phyloP scores from a whole-genome alignment of 2,113 vertebrate genomes.

The Regulus satrapa region DNA sequence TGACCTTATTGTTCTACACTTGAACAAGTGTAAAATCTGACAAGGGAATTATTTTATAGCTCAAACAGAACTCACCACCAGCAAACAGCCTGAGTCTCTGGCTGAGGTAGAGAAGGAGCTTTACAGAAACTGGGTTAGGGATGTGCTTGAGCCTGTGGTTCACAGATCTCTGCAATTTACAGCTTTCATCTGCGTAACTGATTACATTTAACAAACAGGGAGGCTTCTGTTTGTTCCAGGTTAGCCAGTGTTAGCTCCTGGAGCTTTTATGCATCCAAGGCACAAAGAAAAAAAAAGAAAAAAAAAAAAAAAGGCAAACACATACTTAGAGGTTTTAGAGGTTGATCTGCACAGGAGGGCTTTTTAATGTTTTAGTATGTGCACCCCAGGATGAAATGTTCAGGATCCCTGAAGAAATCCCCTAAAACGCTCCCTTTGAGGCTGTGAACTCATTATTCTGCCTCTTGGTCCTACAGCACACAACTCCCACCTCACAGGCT shows the following conservation, averaged over 20 bases:
- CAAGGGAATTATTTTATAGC: conserved; percentile 33
- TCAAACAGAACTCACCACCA: background rate
- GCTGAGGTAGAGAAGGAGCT: background rate
- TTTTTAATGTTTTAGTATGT: background rate
- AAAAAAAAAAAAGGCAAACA: background rate
- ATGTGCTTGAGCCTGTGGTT: background rate
- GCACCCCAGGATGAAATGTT: background rate
- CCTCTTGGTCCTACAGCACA: background rate
- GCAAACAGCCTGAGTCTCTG: background rate
- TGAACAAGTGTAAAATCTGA: background rate
- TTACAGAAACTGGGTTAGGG: background rate
- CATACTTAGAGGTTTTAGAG: background rate
- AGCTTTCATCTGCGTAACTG: background rate
- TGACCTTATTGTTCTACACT: conserved; percentile 8
- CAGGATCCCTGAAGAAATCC: background rate
- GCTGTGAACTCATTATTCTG: background rate
- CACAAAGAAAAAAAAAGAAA: background rate
- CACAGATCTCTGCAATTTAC: background rate
- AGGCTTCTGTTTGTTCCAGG: background rate
- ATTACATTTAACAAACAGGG: background rate
- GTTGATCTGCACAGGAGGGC: background rate
- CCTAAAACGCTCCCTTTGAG: background rate
- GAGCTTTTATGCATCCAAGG: background rate
- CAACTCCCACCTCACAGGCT: background rate
- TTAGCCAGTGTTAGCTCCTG: background rate